These are phyloP conservation scores for Acridotheres tristis DNA, from an alignment of 2,797 vertebrate genomes.

Conservation along the genomic window DNA sequence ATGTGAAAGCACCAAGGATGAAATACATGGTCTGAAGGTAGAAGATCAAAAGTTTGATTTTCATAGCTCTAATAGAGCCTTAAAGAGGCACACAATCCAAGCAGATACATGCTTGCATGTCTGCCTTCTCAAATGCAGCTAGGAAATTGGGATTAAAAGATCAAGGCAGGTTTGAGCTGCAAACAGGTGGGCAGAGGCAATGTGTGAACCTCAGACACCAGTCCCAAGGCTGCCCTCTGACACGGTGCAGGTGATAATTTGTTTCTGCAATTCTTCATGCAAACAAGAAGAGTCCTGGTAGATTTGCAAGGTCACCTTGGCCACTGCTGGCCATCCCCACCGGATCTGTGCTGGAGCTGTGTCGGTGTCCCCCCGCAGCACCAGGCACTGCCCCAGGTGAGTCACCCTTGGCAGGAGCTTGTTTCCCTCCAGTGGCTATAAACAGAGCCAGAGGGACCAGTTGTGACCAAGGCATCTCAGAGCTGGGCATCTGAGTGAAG, in stretches of 20 bases:
- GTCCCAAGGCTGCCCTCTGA: background rate
- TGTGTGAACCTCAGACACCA: rapidly evolving
- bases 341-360: rapidly evolving
- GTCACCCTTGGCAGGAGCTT: background rate
- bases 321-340: background rate
- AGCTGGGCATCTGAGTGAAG: background rate
- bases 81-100: background rate
- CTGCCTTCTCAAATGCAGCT: background rate
- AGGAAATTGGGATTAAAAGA: background rate
- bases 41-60: background rate
- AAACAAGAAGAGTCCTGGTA: rapidly evolving
- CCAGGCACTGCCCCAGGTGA: background rate
- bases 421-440: background rate
- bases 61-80: background rate
- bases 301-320: background rate
- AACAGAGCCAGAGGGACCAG: background rate
- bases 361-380: too few relatives aligned
- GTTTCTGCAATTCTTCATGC: rapidly evolving
- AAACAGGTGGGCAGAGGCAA: background rate
- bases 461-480: background rate
- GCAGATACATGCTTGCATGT: rapidly evolving
- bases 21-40: background rate
- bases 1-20: background rate
- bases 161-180: background rate
- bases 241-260: background rate